phyloP scores from a whole-genome alignment of 1,140 invertebrate species.

The Caenorhabditis tropicalis region DNA sequence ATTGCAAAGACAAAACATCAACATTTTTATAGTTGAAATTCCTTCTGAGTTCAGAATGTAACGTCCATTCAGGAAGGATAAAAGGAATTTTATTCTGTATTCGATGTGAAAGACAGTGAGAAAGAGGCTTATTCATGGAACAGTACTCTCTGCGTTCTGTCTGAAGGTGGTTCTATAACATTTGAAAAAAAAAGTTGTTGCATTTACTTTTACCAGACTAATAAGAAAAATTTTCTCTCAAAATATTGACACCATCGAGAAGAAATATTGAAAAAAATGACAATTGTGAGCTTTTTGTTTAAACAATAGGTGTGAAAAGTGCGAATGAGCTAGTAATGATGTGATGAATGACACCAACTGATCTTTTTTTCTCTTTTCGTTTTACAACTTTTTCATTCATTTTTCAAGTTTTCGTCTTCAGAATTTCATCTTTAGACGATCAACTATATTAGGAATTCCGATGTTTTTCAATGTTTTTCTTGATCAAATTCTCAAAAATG shows the following conservation, averaged over 20 bases:
- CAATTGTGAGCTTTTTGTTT: not conserved
- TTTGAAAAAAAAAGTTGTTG: too few species aligned
- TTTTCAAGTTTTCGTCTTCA: not conserved
- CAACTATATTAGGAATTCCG: not conserved
- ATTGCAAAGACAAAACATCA: not conserved
- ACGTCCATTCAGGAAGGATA: not conserved
- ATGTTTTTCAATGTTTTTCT: not conserved
- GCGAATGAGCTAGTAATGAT: not conserved
- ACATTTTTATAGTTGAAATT: not conserved
- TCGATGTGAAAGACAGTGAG: too few species aligned
- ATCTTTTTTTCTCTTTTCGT: not conserved
- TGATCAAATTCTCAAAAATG: too few species aligned
- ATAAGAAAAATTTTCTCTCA: too few species aligned
- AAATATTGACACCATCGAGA: not conserved
- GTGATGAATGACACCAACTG: slow-evolving; percentile 1
- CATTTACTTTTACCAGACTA: too few species aligned
- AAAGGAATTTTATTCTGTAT: too few species aligned
- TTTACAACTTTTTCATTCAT: not conserved
- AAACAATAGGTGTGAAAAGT: not conserved
- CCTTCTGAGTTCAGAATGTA: not conserved
- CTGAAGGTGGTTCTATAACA: too few species aligned
- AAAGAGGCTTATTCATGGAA: too few species aligned
- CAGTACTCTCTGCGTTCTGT: too few species aligned
- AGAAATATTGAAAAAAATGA: not conserved
- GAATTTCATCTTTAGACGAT: not conserved